Evolutionary conservation across 2,888 invertebrate species (phyloP).

Genomic region (Abrostola tripartita): DNA sequence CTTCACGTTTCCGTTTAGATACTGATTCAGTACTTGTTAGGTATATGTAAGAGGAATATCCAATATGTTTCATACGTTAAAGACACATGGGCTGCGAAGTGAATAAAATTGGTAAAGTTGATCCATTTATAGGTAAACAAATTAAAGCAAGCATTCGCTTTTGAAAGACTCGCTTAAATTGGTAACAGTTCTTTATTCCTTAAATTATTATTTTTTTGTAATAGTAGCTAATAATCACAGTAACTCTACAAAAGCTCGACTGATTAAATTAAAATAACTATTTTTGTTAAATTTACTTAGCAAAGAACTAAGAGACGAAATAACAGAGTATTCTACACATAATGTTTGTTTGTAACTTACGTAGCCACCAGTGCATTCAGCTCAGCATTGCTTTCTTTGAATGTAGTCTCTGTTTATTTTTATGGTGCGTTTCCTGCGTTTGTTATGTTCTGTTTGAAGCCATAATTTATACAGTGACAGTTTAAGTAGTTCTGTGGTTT

Average conservation of each 20-base stretch:
- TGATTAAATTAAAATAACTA: no score
- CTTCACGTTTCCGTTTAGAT: constrained; percentile 55
- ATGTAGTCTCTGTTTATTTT: constrained; percentile 68
- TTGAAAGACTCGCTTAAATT: no score
- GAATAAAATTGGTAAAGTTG: no score
- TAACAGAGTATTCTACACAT: constrained; percentile 36
- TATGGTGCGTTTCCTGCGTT: constrained; percentile 77
- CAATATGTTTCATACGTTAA: not conserved
- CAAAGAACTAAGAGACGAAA: constrained; percentile 6
- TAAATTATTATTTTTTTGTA: no score
- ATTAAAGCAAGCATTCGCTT: no score
- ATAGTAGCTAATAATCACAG: no score
- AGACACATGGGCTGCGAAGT: not conserved
- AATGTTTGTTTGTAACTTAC: constrained; percentile 41
- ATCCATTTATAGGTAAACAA: no score
- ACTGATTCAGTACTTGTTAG: constrained; percentile 19
- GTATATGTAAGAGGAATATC: constrained; percentile 18
- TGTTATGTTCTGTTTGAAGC: constrained; percentile 60
- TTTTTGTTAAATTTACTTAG: not conserved
- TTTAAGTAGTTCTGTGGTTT: constrained; percentile 41
- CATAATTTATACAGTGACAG: constrained; percentile 51
- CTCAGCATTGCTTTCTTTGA: constrained; percentile 63
- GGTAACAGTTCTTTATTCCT: no score
- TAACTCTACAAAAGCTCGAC: no score
- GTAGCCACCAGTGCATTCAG: constrained; percentile 49